Conservation (phyloP, 1,140 invertebrate genomes). For the Rhyacophila brunnea region DNA sequence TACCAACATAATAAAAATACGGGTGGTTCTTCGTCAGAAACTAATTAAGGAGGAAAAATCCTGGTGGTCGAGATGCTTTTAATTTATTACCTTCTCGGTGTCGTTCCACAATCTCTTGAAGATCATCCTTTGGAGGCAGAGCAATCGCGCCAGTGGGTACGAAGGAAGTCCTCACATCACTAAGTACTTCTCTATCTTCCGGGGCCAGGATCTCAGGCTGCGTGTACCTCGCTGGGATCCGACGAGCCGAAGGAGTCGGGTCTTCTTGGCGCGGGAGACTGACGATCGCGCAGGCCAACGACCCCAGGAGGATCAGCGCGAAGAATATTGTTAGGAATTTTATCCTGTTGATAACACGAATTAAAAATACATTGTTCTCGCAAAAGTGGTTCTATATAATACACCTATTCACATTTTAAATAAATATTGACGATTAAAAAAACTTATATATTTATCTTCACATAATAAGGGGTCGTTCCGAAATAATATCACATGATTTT, state of each 20-base stretch:
- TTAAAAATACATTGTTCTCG: no score
- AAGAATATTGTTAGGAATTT: slow-evolving; percentile 12
- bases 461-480: no score
- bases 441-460: no score
- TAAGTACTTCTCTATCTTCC: slow-evolving; percentile 29
- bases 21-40: no score
- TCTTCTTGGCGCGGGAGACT: slow-evolving; percentile 3
- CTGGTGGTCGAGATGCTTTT: no score
- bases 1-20: no score
- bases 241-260: background rate
- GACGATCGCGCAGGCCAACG: slow-evolving; percentile 17
- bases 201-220: slow-evolving; percentile 22
- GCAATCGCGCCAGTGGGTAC: slow-evolving; percentile 25
- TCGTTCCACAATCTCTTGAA: slow-evolving; percentile 3
- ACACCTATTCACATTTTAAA: no score
- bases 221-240: slow-evolving; percentile 19
- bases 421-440: no score
- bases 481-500: no score
- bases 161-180: slow-evolving; percentile 29
- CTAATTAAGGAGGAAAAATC: no score
- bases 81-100: background rate
- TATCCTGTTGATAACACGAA: no score
- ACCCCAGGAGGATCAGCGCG: slow-evolving; percentile 8
- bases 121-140: slow-evolving; percentile 11
- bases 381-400: no score